Evolutionary conservation across 2,888 invertebrate species (phyloP).

Genomic region (Lasioglossum vierecki): DNA sequence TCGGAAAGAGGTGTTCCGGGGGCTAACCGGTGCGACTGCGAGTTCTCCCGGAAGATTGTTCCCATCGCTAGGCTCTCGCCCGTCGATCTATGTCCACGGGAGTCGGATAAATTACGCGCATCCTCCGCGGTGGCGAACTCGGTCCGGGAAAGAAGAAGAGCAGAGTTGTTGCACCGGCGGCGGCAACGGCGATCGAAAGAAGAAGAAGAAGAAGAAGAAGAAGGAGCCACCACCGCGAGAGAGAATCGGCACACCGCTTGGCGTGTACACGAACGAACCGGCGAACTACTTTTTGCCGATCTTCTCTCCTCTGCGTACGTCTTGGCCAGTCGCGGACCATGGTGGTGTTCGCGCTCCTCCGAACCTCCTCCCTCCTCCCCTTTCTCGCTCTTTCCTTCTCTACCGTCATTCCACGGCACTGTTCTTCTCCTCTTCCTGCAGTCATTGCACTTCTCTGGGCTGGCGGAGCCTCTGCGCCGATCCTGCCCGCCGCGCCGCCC

Average conservation of each 20-base stretch:
- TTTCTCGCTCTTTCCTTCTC: conserved; percentile 30
- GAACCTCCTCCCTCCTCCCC: conserved; percentile 19
- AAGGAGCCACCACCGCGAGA: conserved; percentile 34
- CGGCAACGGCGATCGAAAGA: conserved; percentile 27
- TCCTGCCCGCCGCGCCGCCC: conserved; percentile 63
- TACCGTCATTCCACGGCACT: conserved; percentile 16
- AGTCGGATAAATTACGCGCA: conserved; percentile 43
- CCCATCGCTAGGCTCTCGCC: conserved; percentile 26
- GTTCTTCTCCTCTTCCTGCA: conserved; percentile 41
- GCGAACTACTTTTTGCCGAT: conserved; percentile 81
- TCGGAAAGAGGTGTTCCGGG: neutral
- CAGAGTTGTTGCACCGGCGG: neutral
- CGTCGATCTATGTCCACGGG: conserved; percentile 43
- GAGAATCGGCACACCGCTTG: conserved; percentile 54
- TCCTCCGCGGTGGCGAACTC: conserved; percentile 11
- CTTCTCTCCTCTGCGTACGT: conserved; percentile 69
- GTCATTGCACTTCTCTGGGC: conserved; percentile 57
- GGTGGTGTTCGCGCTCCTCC: conserved; percentile 50
- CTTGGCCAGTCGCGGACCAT: conserved; percentile 60
- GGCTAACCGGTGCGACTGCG: neutral
- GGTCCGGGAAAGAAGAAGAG: conserved; percentile 35
- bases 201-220: conserved; percentile 30
- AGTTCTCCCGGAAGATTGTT: conserved; percentile 4
- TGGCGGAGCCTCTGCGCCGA: conserved; percentile 44
- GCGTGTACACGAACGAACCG: conserved; percentile 70